phyloP scores from a whole-genome alignment of 2,113 vertebrate genomes.

The Romanogobio albipinnatus region DNA sequence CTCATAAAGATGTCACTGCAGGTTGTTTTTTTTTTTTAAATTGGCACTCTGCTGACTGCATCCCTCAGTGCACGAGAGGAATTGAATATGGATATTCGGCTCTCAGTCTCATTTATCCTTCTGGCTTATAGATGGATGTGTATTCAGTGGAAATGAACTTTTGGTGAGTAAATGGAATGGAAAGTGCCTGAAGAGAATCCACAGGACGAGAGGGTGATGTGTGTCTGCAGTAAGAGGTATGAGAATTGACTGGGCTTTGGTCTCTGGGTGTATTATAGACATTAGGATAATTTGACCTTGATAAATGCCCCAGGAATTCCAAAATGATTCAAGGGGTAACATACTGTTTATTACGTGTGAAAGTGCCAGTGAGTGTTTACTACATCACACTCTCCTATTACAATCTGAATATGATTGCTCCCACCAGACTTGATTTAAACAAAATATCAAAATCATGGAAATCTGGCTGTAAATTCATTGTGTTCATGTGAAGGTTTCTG shows the following conservation, averaged over 20 bases:
- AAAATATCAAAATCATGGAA: not conserved
- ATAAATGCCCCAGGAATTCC: not conserved
- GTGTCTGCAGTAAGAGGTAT: not conserved
- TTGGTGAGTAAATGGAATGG: constrained; percentile 36
- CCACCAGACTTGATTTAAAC: not conserved
- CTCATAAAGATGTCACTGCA: constrained; percentile 73
- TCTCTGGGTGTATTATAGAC: constrained; percentile 6
- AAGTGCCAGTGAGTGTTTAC: not conserved
- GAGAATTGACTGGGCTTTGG: constrained; percentile 7
- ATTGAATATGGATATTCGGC: constrained; percentile 49
- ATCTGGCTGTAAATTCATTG: constrained; percentile 12
- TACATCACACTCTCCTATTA: not conserved
- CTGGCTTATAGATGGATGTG: constrained; percentile 47
- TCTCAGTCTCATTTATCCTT: constrained; percentile 47
- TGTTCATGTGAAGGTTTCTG: not conserved
- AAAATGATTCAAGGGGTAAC: constrained; percentile 24
- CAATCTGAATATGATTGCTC: not conserved
- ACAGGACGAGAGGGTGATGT: not conserved
- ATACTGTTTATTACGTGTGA: constrained; percentile 4
- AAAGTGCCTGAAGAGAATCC: constrained; percentile 18
- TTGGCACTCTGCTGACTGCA: constrained; percentile 71
- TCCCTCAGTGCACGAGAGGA: constrained; percentile 65
- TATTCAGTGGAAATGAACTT: constrained; percentile 35
- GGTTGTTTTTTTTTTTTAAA: constrained; percentile 64
- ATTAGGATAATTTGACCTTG: not conserved